Conservation (phyloP, 2,797 vertebrate genomes). For the Holocentrus rufus region DNA sequence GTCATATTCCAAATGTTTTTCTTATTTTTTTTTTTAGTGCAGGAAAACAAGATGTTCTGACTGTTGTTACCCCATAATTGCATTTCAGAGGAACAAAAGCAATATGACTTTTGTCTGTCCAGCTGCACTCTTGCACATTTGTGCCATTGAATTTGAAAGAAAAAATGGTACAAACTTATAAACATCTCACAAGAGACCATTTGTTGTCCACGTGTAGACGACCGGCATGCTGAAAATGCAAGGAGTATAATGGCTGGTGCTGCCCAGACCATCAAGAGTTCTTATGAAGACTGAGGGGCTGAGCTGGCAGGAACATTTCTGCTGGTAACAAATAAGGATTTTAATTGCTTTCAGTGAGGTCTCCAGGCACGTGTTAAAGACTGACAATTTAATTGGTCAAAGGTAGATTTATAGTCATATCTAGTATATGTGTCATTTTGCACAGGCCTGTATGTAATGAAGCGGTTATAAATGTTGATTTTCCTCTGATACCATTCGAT, state of each 20-base stretch:
- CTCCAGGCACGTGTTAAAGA: background rate
- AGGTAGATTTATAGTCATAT: background rate
- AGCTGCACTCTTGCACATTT: slow-evolving; percentile 12
- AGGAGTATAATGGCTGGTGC: too few species aligned
- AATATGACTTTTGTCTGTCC: slow-evolving; percentile 2
- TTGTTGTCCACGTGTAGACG: too few species aligned
- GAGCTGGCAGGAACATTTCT: background rate
- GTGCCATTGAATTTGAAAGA: slow-evolving; percentile 5
- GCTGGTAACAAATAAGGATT: background rate
- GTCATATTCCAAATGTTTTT: background rate
- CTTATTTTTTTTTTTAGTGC: background rate
- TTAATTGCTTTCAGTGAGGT: slow-evolving; percentile 2
- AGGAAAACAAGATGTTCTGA: slow-evolving; percentile 48
- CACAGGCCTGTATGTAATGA: slow-evolving; percentile 37
- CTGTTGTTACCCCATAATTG: slow-evolving; percentile 29
- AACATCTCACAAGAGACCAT: too few species aligned
- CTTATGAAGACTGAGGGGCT: too few species aligned
- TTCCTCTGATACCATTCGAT: background rate
- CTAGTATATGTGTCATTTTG: background rate
- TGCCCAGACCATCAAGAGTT: too few species aligned
- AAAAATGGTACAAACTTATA: too few species aligned
- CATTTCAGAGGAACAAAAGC: slow-evolving; percentile 58
- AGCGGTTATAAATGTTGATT: slow-evolving; percentile 34
- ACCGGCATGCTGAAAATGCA: too few species aligned
- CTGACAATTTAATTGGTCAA: slow-evolving; percentile 6